A percentile compares a stretch with the other conserved stretches of the same genome.
Conservation (phyloP, 1,140 invertebrate genomes). For the Ephestia elutella region DNA sequence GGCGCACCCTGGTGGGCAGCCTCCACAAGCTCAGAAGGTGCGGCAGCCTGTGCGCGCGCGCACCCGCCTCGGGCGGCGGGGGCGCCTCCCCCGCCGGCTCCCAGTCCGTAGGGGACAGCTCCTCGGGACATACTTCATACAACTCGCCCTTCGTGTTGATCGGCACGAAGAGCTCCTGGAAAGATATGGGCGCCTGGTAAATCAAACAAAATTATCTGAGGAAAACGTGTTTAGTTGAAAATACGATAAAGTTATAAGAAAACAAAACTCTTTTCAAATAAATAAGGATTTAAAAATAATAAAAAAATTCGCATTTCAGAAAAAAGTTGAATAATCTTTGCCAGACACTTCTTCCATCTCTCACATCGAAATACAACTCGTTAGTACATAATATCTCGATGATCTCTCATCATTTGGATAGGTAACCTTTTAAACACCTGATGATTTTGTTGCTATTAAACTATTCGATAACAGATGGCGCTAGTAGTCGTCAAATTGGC, state of each 20-base stretch:
- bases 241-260: too few relatives aligned
- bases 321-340: too few relatives aligned
- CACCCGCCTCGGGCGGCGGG: conserved; percentile 40
- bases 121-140: conserved; percentile 74
- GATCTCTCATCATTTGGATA: too few relatives aligned
- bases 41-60: conserved; percentile 51
- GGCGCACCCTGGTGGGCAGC: conserved; percentile 71
- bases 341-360: too few relatives aligned
- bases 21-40: conserved; percentile 69
- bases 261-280: too few relatives aligned
- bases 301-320: too few relatives aligned
- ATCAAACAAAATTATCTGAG: too few relatives aligned
- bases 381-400: too few relatives aligned
- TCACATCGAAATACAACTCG: too few relatives aligned
- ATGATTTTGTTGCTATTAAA: background rate
- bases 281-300: too few relatives aligned
- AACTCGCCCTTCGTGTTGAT: conserved; percentile 77
- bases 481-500: background rate
- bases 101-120: conserved; percentile 71
- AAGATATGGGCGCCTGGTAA: conserved; percentile 28
- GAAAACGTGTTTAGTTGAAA: too few relatives aligned
- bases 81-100: conserved; percentile 33
- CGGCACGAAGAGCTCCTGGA: conserved; percentile 77
- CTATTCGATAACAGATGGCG: conserved; percentile 6
- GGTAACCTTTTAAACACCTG: background rate